Conservation (phyloP, 2,797 vertebrate species). For the Epinephelus coioides region DNA sequence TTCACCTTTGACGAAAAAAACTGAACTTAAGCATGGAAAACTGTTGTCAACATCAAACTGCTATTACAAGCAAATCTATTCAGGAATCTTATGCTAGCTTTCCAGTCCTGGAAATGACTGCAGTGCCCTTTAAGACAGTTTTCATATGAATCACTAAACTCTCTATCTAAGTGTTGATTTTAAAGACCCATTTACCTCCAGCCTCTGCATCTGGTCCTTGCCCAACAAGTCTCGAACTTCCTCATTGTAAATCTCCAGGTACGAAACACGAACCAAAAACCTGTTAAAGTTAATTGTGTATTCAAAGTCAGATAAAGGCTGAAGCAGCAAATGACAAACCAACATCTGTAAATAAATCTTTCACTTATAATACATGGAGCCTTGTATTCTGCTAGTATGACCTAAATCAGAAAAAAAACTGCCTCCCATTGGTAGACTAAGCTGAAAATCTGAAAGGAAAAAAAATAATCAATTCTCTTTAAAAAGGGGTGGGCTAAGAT, state of each 20-base stretch:
- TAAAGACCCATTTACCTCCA: slow-evolving; percentile 89
- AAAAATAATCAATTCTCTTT: background rate
- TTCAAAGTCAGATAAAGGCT: background rate
- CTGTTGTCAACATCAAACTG: background rate
- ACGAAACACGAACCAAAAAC: slow-evolving; percentile 98
- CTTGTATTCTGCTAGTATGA: background rate
- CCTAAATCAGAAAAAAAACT: background rate
- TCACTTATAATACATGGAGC: background rate
- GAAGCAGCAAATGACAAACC: slow-evolving; percentile 1
- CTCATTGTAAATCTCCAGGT: slow-evolving; percentile 99
- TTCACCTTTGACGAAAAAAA: slow-evolving; percentile 89
- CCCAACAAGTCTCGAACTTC: slow-evolving; percentile 97
- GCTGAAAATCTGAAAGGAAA: background rate
- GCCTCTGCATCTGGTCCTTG: slow-evolving; percentile 96
- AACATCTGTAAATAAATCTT: background rate
- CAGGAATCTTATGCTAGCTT: background rate
- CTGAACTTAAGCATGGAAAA: slow-evolving; percentile 6
- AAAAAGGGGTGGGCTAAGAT: background rate
- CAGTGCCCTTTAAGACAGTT: background rate
- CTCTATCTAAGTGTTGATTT: background rate
- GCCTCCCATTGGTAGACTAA: background rate
- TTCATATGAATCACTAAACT: slow-evolving; percentile 13
- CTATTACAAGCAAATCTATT: background rate
- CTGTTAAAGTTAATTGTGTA: slow-evolving; percentile 74
- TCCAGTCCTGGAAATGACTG: background rate